Evolutionary conservation across 2,888 invertebrate species (phyloP), one percentile per base, ranked within the genome.

Genomic region (Cerastoderma edule): DNA sequence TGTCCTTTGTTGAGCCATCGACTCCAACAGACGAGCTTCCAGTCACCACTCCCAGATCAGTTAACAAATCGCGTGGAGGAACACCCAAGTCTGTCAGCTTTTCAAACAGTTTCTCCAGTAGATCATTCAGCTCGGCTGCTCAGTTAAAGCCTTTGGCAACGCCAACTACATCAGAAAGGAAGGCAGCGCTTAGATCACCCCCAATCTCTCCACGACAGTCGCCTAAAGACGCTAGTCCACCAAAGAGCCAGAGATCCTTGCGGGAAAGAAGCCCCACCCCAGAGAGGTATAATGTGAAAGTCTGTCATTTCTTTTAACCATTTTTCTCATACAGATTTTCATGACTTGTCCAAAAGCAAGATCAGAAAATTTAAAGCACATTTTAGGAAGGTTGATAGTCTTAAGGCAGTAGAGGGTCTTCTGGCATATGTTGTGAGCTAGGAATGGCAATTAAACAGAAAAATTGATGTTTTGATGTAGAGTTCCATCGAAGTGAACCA

Each of bases 221-320:
- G 27, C 22, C 39, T n/a, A 39, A 60, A 22, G 0, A 8, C 1
- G 35, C 24, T 8, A 33, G 39, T 8, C 60, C 60, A 60, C 60
- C 60, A 35, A 35, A 39, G 24, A 60, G 35, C 39, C 60, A 6
- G 2, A 69, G 80, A 46, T 79, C 80, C 33, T 46, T 83, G 10
- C 72, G 75, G 46, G 86, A 88, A 48, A 77, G 87, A 33, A 88
- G 88, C 64, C 87, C 87, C 8, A 87, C 88, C 1, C 87, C 87
- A 28, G 88, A 88, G 73, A 85, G 86, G 88, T 88, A 57, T n/a
- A 13, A 16, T 44, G 44, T 13, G 16, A 16, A 65, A 39, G 27
- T 22, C 30, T 1, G 13, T 22, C 5, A 53, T 24, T 2, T 53
- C n/a, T 24, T 22, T 50, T 39, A n/a, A n/a, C n/a, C n/a, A n/a